phyloP scores from a whole-genome alignment of 2,797 vertebrate genomes.

The Varecia variegata region DNA sequence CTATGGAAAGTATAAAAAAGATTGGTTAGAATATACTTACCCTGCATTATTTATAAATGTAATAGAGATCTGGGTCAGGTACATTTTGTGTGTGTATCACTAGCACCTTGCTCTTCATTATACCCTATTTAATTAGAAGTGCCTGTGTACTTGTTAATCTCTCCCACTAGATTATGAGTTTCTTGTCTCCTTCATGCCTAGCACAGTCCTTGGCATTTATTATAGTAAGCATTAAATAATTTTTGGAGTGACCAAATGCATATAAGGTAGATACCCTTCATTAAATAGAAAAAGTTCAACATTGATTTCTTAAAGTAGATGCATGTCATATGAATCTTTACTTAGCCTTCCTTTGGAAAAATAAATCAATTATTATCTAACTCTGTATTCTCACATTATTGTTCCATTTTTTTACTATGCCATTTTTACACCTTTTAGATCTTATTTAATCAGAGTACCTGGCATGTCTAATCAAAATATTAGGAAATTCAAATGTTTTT shows the following conservation, averaged over 20 bases:
- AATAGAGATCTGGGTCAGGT: background rate
- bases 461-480: constrained; percentile 55
- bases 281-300: background rate
- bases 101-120: background rate
- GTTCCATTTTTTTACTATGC: background rate
- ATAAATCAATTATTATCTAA: background rate
- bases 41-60: background rate
- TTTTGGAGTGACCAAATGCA: background rate
- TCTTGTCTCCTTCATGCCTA: background rate
- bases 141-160: background rate
- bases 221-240: background rate
- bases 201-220: background rate
- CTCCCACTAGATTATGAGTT: background rate
- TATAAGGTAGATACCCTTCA: background rate
- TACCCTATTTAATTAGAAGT: background rate
- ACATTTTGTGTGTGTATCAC: background rate
- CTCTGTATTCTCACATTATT: background rate
- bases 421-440: background rate
- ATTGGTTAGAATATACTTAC: background rate
- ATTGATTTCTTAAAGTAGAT: background rate
- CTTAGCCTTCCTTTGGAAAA: background rate
- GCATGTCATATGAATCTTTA: background rate
- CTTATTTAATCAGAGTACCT: constrained; percentile 23
- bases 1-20: background rate
- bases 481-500: constrained; percentile 40